Percentiles rank a stretch among this genome's conserved stretches.
phyloP scores from a whole-genome alignment of 2,113 vertebrate genomes.

The Ochotona curzoniae region DNA sequence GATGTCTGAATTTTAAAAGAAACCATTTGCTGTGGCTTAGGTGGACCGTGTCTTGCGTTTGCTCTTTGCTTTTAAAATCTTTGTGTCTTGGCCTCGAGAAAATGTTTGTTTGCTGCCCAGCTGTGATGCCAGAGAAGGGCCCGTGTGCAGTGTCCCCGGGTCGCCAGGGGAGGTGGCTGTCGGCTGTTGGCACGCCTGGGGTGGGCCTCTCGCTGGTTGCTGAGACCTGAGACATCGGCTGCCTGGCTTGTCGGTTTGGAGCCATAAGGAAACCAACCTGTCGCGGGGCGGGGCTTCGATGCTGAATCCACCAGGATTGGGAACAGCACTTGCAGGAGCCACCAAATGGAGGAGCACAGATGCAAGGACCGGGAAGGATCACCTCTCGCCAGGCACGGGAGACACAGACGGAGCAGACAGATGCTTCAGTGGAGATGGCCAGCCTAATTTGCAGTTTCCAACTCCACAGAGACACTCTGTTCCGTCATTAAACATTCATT shows the following conservation, averaged over 20 bases:
- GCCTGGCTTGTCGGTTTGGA: background rate
- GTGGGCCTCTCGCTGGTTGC: accelerated
- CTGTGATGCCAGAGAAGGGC: background rate
- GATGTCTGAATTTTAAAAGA: constrained; percentile 69
- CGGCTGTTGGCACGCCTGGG: accelerated
- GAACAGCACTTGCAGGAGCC: background rate
- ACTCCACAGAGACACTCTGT: constrained; percentile 62
- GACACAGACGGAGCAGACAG: constrained; percentile 66
- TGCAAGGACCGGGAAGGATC: constrained; percentile 62
- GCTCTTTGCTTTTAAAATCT: background rate
- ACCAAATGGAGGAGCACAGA: constrained; percentile 57
- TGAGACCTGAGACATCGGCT: background rate
- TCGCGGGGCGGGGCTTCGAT: background rate
- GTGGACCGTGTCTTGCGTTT: background rate
- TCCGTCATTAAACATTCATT: constrained; percentile 76
- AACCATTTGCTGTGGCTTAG: constrained; percentile 17
- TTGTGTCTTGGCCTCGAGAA: background rate
- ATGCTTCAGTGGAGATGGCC: constrained; percentile 67
- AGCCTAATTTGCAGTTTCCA: constrained; percentile 59
- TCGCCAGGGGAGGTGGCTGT: background rate
- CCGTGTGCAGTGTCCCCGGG: background rate
- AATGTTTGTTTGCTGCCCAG: background rate
- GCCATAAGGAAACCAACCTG: constrained; percentile 39
- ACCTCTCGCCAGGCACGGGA: constrained; percentile 30
- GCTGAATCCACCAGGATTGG: constrained; percentile 47